Evolutionary conservation across 2,113 vertebrate genomes (phyloP), one percentile per base, ranked within the genome.

Genomic region (Siphamia tubifer): DNA sequence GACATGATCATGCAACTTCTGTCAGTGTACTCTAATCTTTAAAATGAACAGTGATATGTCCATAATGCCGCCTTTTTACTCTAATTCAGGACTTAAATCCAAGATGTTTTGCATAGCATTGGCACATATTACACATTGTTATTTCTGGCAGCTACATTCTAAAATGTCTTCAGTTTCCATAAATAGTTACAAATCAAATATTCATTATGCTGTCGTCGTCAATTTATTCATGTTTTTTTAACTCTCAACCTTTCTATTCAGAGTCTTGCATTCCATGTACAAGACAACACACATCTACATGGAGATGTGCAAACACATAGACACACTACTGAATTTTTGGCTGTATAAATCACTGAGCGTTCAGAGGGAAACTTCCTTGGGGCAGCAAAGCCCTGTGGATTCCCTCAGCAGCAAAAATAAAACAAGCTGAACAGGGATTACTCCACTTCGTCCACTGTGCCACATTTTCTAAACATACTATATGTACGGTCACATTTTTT

Each of bases 121-220:
- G 43, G 54, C 39, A 61, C 49, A 54, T 64, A 28, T 38, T 49
- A 38, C 40, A 4, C 28, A 4, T 32, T 62, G 42, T 53, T 72
- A 65, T 68, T 68, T 69, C 60, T 54, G 52, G 51, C 67, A 40
- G 42, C 53, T 20, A 19, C 52, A 12, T 45, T 52, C 36, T 42
- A 24, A 71, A 82, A 55, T 42, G 38, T 64, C 56, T 62, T 32
- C n/a, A 8, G 52, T 45, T 49, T 67, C 81, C 24, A 79, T 55
- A 80, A 87, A 80, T 84, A 76, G 63, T n/a, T 34, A 24, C 47
- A 77, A 80, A 80, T 82, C 45, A 74, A 83, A 76, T 81, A 77
- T 83, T 68, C 30, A 81, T 74, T 48, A 62, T n/a, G 24, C 53
- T 66, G 68, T 62, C 65, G 27, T 68, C 67, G 40, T 31, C 54